These are phyloP conservation scores for Callocephalon fimbriatum DNA, from an alignment of 2,113 vertebrate species.

Conservation along the genomic window DNA sequence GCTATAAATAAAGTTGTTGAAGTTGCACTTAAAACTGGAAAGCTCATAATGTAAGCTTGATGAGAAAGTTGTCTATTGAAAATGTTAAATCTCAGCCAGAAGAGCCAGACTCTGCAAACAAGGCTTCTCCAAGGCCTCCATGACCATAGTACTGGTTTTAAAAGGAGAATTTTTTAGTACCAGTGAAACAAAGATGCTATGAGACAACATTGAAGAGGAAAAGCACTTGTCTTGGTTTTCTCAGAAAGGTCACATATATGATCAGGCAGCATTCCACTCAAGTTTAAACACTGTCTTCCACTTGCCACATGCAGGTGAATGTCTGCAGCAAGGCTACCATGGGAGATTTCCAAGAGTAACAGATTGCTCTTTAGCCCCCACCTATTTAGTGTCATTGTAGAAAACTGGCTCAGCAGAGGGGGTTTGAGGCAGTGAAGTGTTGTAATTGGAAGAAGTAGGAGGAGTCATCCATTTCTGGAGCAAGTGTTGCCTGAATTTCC, in stretches of 20 bases:
- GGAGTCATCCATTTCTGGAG: neutral
- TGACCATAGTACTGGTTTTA: neutral
- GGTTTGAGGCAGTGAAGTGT: neutral
- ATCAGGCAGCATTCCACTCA: neutral
- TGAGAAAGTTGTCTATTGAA: neutral
- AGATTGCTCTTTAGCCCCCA: neutral
- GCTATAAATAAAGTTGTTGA: neutral
- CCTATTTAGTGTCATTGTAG: neutral
- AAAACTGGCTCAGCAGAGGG: neutral
- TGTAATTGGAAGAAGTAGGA: neutral
- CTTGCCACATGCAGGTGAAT: accelerated
- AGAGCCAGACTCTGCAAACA: neutral
- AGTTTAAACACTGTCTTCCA: neutral
- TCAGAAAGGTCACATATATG: neutral
- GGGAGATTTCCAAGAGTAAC: neutral
- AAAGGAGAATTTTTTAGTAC: neutral
- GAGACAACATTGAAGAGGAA: neutral
- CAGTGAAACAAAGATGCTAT: neutral
- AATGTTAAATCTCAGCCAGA: neutral
- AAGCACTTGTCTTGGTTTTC: neutral
- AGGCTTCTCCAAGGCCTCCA: neutral
- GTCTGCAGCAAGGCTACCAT: neutral
- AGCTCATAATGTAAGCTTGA: neutral
- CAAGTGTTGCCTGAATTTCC: neutral
- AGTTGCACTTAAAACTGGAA: neutral